A percentile compares a stretch with the other conserved stretches of the same genome.
Evolutionary conservation across 1,140 invertebrate genomes (phyloP).

Genomic region (Harpegnathos saltator): DNA sequence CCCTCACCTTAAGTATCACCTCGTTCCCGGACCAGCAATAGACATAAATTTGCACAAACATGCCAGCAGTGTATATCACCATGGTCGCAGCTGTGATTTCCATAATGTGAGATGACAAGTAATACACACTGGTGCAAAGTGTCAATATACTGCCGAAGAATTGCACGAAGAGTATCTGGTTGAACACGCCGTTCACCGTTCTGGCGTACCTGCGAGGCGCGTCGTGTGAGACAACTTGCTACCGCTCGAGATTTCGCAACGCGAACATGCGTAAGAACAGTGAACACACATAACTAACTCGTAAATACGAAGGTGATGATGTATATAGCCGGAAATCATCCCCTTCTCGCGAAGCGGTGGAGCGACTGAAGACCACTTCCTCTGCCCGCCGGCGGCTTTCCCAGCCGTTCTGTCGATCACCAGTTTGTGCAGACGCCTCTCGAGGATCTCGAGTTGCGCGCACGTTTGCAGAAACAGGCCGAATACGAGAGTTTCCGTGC

Average conservation of each 20-base stretch:
- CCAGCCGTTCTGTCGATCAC: background rate
- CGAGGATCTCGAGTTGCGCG: conserved; percentile 21
- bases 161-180: conserved; percentile 61
- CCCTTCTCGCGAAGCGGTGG: background rate
- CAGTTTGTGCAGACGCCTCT: background rate
- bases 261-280: too few species aligned
- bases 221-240: background rate
- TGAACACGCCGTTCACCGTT: conserved; percentile 58
- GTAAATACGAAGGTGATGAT: conserved; percentile 29
- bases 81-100: conserved; percentile 46
- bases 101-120: conserved; percentile 58
- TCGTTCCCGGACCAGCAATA: conserved; percentile 73
- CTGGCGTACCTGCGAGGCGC: conserved; percentile 64
- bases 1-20: conserved; percentile 63
- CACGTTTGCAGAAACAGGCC: conserved; percentile 41
- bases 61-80: conserved; percentile 52
- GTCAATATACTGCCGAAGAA: conserved; percentile 61
- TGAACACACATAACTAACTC: conserved; percentile 2
- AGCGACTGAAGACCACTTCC: too few species aligned
- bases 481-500: conserved; percentile 6
- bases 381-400: too few species aligned
- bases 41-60: conserved; percentile 65
- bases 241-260: background rate
- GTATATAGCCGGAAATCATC: background rate
- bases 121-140: conserved; percentile 67